Evolutionary conservation across 2,888 invertebrate species (phyloP), one percentile per base, ranked within the genome.

Genomic region (Artemia sinica): DNA sequence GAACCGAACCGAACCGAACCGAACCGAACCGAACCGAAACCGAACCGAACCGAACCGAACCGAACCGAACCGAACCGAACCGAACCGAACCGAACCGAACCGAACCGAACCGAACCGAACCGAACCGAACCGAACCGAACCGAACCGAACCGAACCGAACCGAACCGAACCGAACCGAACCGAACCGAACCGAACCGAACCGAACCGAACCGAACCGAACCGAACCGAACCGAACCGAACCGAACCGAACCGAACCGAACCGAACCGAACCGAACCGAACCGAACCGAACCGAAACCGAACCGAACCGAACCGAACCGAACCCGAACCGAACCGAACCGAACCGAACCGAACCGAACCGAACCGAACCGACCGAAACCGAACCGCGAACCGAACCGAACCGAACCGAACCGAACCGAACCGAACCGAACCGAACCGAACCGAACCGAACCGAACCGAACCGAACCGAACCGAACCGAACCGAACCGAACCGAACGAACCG

Each of bases 51-150:
- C 70, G 65, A 70, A 70, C 66, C 69, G 58, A 69, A 63, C 70
- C 69, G 28, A 70, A 67, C 70, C 70, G 66, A 70, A 49, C 70
- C 70, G 66, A 70, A 69, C 70, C 70, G 66, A 50, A 66, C 70
- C 69, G 66, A 66, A 66, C 66, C 13, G 14, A 67, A 52, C 2
- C 1, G 41, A 50, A 70, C 66, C 66, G 67, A 70, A 50, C 69
- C 70, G 70, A 70, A 70, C 70, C 69, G 70, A 70, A 58, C 69
- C 70, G 65, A 70, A 69, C 69, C 69, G 65, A 69, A 63, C 69
- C 69, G 65, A 69, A 70, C 70, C 69, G 65, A 69, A 70, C 70
- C 69, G 50, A 69, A 51, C 69, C 68, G 52, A 70, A 14, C 70
- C 50, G 49, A 70, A 70, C 69, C 69, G 50, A 70, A 48, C 70